phyloP scores from a whole-genome alignment of 2,797 vertebrate genomes.

The Urophycis tenuis region DNA sequence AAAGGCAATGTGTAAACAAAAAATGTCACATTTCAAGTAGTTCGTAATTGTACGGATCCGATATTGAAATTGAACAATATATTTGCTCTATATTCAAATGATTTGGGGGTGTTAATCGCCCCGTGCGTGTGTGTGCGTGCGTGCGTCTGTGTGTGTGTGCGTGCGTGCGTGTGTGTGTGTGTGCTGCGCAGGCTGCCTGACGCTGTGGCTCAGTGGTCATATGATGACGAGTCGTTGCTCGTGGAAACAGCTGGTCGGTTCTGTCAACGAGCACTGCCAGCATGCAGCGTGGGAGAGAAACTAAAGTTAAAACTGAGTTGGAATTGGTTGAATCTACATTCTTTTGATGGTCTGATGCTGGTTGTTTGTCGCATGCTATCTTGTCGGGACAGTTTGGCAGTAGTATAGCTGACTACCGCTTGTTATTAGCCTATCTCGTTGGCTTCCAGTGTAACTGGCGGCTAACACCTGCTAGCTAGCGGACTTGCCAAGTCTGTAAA shows the following conservation, averaged over 20 bases:
- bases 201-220: background rate
- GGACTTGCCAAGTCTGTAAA: conserved; percentile 20
- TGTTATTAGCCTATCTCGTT: conserved; percentile 24
- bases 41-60: no score
- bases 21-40: no score
- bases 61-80: no score
- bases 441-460: conserved; percentile 23
- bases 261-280: conserved; percentile 40
- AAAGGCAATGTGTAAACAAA: no score
- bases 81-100: no score
- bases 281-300: conserved; percentile 19
- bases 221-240: conserved; percentile 61
- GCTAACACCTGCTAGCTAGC: conserved; percentile 50
- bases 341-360: conserved; percentile 12
- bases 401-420: conserved; percentile 8
- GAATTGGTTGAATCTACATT: conserved; percentile 17
- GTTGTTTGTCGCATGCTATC: conserved; percentile 23
- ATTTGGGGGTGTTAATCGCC: no score
- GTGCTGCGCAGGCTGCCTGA: background rate
- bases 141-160: no score
- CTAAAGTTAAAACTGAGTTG: conserved; percentile 38
- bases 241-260: conserved; percentile 67
- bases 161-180: background rate
- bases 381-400: conserved; percentile 25
- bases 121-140: no score